Conservation (phyloP, 2,113 vertebrate genomes). For the Laticauda laticaudata region DNA sequence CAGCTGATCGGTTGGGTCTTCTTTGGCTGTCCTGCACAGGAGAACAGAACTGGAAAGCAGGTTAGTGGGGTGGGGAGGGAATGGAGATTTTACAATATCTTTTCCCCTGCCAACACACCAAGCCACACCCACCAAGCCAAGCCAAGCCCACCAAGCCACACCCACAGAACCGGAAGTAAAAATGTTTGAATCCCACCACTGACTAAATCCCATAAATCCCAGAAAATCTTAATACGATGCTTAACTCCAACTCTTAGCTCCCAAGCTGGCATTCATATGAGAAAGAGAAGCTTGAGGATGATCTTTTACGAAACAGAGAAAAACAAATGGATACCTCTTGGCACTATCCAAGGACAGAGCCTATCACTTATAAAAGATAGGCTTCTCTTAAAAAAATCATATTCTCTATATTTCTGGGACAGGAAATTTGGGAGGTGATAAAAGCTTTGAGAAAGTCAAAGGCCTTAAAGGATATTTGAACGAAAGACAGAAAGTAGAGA, state of each 20-base stretch:
- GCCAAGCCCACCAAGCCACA: too few species aligned
- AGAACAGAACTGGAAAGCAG: too few species aligned
- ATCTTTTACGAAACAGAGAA: neutral
- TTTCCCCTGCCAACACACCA: too few species aligned
- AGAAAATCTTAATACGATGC: neutral
- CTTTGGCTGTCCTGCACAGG: too few species aligned
- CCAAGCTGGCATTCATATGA: neutral
- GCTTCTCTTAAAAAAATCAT: neutral
- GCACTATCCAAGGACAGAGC: neutral
- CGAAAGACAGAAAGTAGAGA: neutral
- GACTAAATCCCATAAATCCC: too few species aligned
- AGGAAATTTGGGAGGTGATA: constrained; percentile 9
- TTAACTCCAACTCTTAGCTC: neutral
- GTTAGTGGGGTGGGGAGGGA: too few species aligned
- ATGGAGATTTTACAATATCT: too few species aligned
- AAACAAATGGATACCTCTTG: neutral
- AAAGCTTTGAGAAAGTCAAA: neutral
- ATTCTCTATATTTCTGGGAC: neutral
- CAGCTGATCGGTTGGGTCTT: too few species aligned
- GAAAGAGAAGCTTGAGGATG: neutral
- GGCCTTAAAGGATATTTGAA: neutral
- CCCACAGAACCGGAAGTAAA: too few species aligned
- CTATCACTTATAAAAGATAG: neutral
- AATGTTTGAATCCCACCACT: too few species aligned
- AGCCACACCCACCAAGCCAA: too few species aligned